Percentiles rank a stretch among this genome's conserved stretches.
Evolutionary conservation across 1,140 invertebrate species (phyloP).

Genomic region (Microplitis mediator): DNA sequence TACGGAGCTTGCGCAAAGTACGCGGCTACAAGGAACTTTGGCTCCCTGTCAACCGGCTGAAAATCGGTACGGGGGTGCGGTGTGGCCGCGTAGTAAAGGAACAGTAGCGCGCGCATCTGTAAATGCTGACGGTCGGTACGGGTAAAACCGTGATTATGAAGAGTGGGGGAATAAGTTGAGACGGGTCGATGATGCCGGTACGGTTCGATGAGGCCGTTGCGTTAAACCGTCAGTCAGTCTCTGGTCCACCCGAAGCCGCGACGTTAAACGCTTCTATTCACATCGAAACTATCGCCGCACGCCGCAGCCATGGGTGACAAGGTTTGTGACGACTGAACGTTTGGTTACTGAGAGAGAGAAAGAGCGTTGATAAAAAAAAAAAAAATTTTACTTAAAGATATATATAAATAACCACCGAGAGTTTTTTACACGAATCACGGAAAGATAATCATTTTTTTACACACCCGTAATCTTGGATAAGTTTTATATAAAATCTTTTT

Average conservation of each 20-base stretch:
- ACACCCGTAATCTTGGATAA: not conserved
- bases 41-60: conserved; percentile 9
- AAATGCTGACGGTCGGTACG: not conserved
- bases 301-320: conserved; percentile 60
- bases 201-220: conserved; percentile 46
- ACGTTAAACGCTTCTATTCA: conserved; percentile 49
- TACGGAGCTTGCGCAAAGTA: not conserved
- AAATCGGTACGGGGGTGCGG: not conserved
- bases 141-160: conserved; percentile 30
- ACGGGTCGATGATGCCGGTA: conserved; percentile 61
- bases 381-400: not conserved
- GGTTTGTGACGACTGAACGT: conserved; percentile 48
- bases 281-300: conserved; percentile 47
- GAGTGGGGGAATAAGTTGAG: conserved; percentile 10
- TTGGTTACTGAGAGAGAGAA: not conserved
- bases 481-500: not conserved
- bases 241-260: conserved; percentile 57
- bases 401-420: not conserved
- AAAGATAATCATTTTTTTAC: too few species aligned
- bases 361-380: conserved; percentile 15
- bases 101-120: not conserved
- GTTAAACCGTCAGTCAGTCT: conserved; percentile 56
- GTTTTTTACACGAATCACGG: not conserved
- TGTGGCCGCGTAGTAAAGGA: conserved; percentile 3
- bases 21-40: not conserved